These are phyloP conservation scores for Gadus macrocephalus DNA, from an alignment of 2,113 vertebrate species.

Conservation along the genomic window DNA sequence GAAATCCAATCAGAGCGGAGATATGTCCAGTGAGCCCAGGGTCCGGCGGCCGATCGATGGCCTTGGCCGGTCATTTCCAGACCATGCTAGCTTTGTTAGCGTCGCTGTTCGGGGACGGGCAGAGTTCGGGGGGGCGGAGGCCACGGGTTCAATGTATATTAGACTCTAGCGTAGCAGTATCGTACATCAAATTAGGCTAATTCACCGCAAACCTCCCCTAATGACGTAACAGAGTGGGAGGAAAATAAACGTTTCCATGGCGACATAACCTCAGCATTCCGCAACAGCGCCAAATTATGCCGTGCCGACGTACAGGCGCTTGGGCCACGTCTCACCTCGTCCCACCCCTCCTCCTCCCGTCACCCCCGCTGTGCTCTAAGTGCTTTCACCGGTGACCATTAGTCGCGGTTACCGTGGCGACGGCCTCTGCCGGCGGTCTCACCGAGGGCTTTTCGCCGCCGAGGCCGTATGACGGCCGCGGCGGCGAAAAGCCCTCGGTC, in stretches of 20 bases:
- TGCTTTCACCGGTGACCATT: conserved; percentile 57
- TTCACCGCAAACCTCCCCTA: too few species aligned
- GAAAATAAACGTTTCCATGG: conserved; percentile 10
- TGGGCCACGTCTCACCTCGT: conserved; percentile 46
- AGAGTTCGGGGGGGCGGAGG: conserved; percentile 57
- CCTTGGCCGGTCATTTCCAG: conserved; percentile 60
- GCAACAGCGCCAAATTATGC: conserved; percentile 34
- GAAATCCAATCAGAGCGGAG: conserved; percentile 68
- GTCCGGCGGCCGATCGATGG: conserved; percentile 26
- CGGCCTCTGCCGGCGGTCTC: conserved; percentile 45
- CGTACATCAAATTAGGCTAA: too few species aligned
- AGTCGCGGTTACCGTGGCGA: conserved; percentile 69
- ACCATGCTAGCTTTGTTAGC: conserved; percentile 63
- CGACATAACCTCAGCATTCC: conserved; percentile 47
- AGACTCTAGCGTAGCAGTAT: too few species aligned
- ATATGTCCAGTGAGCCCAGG: conserved; percentile 20
- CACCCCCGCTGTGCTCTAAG: conserved; percentile 57
- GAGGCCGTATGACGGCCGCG: too few species aligned
- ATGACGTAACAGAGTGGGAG: too few species aligned
- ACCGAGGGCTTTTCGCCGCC: conserved; percentile 34
- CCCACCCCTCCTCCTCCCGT: conserved; percentile 60
- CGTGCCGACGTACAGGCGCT: conserved; percentile 53
- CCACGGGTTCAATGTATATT: not conserved
- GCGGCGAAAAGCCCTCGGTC: too few species aligned
- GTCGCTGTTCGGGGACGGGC: conserved; percentile 38